Base-by-base conservation (phyloP, 2,113 vertebrate species). In the Epinephelus lanceolatus region DNA sequence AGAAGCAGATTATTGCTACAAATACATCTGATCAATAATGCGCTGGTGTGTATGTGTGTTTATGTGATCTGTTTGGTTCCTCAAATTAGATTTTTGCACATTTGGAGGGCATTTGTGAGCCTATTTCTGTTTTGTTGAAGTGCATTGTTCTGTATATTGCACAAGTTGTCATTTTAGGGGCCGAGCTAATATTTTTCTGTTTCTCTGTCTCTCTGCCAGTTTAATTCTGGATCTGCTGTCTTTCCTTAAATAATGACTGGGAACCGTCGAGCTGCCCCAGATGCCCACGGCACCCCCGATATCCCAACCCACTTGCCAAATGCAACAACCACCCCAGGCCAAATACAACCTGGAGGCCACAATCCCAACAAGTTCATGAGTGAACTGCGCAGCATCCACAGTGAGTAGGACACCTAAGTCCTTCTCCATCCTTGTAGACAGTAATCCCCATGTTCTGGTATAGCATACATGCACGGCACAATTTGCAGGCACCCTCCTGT, bases 321-420 rank as follows among this genome's bases (percentile, higher is more conserved):
- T 55, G 66, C 55, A 66, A 90, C 88, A 42, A 27, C 79, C 5
- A 65, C 59, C 0, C 40, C 82, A 30, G 76, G 62, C 40, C 80
- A 70, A 77, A 86, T 40, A 10, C 85, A 86, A 45, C 12, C 89
- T 47, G 87, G 45, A 66, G 61, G 72, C 42, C 88, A 91, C 40
- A 80, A 27, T 78, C 60, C 74, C 40, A 89, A 84, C 52, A 95
- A 89, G 80, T 94, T 95, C 72, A 91, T 91, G 86, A 94, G 86
- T 84, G 93, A 94, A 53, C 69, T 90, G 11, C 94, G 55, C 52
- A 88, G 78, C 76, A 55, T 90, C 62, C 89, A 89, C 78, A 81
- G 95, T 96, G 65, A 95, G 95, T 89, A 60, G 6, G 23, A 65
- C 0, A 56, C 25, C 7, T 9, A 10, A 65, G 10, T 33, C 21